These are phyloP conservation scores for Dicaeum eximium DNA, from an alignment of 2,113 vertebrate genomes.

Conservation along the genomic window DNA sequence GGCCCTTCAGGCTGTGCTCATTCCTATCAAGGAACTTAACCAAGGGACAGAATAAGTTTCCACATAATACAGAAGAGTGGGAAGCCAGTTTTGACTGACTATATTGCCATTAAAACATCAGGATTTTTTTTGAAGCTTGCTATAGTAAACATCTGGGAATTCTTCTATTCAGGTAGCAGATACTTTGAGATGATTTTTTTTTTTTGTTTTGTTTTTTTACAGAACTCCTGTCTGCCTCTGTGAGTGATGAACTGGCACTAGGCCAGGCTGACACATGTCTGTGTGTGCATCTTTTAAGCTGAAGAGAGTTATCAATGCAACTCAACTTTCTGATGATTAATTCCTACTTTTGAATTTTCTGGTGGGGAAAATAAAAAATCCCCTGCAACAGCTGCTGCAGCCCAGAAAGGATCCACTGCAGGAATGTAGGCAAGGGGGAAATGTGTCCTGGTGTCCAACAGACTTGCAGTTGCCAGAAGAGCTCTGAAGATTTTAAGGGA, in stretches of 20 bases:
- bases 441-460: neutral
- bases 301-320: neutral
- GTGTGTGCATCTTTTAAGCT: neutral
- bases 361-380: neutral
- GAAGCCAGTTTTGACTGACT: neutral
- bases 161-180: neutral
- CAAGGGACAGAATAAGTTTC: neutral
- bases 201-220: neutral
- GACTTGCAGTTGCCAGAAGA: neutral
- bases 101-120: neutral
- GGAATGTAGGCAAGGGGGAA: neutral
- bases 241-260: neutral
- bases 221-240: neutral
- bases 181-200: neutral
- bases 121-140: rapidly evolving
- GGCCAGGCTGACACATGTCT: neutral
- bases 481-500: neutral
- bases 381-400: neutral
- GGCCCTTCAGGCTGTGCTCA: neutral
- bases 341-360: neutral
- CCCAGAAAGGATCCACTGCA: neutral
- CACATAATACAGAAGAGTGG: neutral
- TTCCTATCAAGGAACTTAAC: neutral
- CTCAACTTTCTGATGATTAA: neutral
- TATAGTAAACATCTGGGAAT: neutral